Conservation (phyloP, 1,140 invertebrate genomes). For the Drosophila azteca region DNA sequence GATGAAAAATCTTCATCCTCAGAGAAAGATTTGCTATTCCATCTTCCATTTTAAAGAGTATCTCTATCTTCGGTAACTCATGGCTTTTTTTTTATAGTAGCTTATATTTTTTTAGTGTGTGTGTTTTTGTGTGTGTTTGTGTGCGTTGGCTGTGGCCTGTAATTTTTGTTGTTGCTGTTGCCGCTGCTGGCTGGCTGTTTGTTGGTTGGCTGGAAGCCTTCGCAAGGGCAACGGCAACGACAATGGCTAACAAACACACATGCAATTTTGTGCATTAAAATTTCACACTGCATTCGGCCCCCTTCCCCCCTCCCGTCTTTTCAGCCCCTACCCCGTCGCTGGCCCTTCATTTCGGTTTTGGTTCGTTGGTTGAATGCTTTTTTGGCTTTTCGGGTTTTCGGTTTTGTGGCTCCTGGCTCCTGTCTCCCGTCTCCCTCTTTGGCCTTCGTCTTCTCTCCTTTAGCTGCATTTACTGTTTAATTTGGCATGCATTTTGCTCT, state of each 20-base stretch:
- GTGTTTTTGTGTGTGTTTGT: slow-evolving; percentile 6
- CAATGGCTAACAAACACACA: slow-evolving; percentile 41
- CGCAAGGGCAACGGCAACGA: slow-evolving; percentile 22
- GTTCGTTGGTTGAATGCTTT: slow-evolving; percentile 64
- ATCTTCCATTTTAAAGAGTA: no score
- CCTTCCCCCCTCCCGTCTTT: background rate
- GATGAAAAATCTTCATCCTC: no score
- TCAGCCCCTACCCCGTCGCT: background rate
- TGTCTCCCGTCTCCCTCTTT: slow-evolving; percentile 14
- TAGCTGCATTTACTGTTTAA: slow-evolving; percentile 56
- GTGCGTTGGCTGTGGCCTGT: slow-evolving; percentile 37
- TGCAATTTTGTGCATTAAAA: slow-evolving; percentile 73
- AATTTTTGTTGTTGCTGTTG: slow-evolving; percentile 42
- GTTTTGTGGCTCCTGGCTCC: slow-evolving; percentile 14
- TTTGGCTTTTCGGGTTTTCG: slow-evolving; percentile 65
- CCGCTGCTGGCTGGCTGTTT: slow-evolving; percentile 47
- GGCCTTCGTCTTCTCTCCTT: slow-evolving; percentile 24
- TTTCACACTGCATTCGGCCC: slow-evolving; percentile 62
- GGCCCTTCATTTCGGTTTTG: slow-evolving; percentile 19
- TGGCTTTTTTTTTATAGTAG: slow-evolving; percentile 19
- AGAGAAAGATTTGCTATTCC: no score
- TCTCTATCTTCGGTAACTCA: no score
- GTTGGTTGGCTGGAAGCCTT: slow-evolving; percentile 61
- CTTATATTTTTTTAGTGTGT: slow-evolving; percentile 5
- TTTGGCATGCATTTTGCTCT: slow-evolving; percentile 59